phyloP scores from a whole-genome alignment of 2,888 invertebrate genomes.

The Bembecia ichneumoniformis region DNA sequence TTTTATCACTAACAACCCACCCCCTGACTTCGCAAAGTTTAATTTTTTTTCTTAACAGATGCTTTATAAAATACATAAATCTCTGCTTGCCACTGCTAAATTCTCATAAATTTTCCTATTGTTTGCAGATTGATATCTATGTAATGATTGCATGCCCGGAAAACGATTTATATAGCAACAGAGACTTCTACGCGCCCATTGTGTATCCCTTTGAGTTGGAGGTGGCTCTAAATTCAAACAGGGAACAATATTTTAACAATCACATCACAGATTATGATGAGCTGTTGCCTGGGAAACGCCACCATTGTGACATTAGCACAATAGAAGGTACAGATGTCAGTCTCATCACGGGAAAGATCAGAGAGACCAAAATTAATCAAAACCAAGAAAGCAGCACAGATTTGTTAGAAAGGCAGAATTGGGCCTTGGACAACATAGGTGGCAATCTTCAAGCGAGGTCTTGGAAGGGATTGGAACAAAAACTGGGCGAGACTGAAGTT shows the following conservation, averaged over 20 bases:
- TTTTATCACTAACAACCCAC: no score
- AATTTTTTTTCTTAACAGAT: no score
- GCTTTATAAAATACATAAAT: no score
- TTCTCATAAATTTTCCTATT: background rate
- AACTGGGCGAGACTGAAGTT: conserved; percentile 80
- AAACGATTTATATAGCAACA: conserved; percentile 85
- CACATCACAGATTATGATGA: conserved; percentile 84
- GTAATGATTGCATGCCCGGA: conserved; percentile 94
- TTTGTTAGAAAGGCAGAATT: conserved; percentile 60
- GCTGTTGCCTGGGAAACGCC: conserved; percentile 76
- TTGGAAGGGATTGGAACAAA: conserved; percentile 91
- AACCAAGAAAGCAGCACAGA: conserved; percentile 43
- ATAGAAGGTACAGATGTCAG: conserved; percentile 76
- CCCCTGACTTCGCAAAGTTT: no score
- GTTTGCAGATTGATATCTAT: conserved; percentile 86
- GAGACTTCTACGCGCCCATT: conserved; percentile 91
- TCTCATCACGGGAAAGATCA: conserved; percentile 80
- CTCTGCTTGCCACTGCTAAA: no score
- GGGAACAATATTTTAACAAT: conserved; percentile 69
- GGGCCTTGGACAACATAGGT: conserved; percentile 71
- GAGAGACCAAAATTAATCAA: conserved; percentile 54
- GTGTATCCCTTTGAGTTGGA: conserved; percentile 95
- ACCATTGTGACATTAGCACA: conserved; percentile 59
- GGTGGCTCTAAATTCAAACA: conserved; percentile 77
- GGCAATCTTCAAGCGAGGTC: conserved; percentile 77